These are phyloP conservation scores for Scomber scombrus DNA, from an alignment of 2,113 vertebrate species.

Conservation along the genomic window DNA sequence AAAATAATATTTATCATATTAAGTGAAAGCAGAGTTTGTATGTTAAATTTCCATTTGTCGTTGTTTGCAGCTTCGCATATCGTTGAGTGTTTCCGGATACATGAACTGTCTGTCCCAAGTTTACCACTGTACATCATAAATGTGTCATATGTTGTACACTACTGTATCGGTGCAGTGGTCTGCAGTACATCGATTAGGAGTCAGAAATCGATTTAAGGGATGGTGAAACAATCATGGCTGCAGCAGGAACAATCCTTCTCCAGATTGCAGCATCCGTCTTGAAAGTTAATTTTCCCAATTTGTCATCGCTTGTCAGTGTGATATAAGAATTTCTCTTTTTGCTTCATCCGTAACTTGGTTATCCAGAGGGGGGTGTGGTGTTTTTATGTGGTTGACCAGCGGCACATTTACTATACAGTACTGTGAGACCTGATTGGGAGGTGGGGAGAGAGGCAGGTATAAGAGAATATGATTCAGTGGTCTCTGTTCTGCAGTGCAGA, in stretches of 20 bases:
- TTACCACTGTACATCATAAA: too few species aligned
- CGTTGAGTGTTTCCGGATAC: background rate
- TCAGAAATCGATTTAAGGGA: conserved; percentile 35
- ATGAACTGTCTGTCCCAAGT: too few species aligned
- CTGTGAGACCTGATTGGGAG: conserved; percentile 11
- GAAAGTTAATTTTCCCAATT: conserved; percentile 25
- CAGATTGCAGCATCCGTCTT: conserved; percentile 2
- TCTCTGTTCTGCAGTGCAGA: conserved; percentile 64
- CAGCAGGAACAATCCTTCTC: conserved; percentile 30
- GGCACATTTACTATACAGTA: background rate
- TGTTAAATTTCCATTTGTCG: background rate
- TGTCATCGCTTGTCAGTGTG: background rate
- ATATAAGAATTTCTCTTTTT: background rate
- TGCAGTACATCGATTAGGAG: conserved; percentile 23
- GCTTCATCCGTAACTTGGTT: background rate
- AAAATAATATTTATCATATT: background rate
- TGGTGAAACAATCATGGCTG: conserved; percentile 13
- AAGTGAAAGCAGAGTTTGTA: background rate
- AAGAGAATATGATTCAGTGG: conserved; percentile 39
- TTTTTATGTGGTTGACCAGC: background rate
- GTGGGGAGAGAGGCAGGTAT: conserved; percentile 23
- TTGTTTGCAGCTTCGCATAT: too few species aligned
- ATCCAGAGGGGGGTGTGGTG: background rate
- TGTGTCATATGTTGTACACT: background rate
- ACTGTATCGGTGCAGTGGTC: background rate